A percentile compares a stretch with the other conserved stretches of the same genome.
Conservation (phyloP, 2,797 vertebrate genomes). For the Thamnophis elegans region DNA sequence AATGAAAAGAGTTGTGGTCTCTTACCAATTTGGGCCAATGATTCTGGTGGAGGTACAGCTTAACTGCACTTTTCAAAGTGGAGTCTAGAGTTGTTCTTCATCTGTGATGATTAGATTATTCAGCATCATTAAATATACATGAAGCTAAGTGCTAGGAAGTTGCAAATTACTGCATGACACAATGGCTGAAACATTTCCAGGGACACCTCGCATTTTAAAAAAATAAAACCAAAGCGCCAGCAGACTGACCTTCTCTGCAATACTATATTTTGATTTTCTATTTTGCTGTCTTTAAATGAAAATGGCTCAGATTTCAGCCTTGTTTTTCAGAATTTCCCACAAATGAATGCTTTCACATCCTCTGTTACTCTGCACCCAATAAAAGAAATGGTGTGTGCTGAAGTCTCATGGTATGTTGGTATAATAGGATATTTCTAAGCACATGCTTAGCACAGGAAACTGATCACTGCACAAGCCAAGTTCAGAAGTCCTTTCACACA, state of each 20-base stretch:
- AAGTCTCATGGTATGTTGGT: not conserved
- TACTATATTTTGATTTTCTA: not conserved
- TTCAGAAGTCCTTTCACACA: not conserved
- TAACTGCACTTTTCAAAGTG: not conserved
- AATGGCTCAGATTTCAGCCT: not conserved
- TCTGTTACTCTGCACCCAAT: not conserved
- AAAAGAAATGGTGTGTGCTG: not conserved
- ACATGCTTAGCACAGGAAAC: not conserved
- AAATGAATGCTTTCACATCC: not conserved
- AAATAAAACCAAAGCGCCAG: not conserved
- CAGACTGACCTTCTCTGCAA: not conserved
- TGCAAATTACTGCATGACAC: slow-evolving; percentile 1
- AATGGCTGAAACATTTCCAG: slow-evolving; percentile 15
- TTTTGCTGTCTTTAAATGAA: slow-evolving; percentile 5
- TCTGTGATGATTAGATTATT: slow-evolving; percentile 10
- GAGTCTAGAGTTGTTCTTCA: not conserved
- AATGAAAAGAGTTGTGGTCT: not conserved
- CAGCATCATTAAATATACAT: slow-evolving; percentile 30
- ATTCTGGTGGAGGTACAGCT: not conserved
- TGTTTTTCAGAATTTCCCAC: not conserved
- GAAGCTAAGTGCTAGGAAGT: slow-evolving; percentile 18
- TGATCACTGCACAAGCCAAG: not conserved
- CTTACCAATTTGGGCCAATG: not conserved
- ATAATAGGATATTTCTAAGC: not conserved
- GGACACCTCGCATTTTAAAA: not conserved